Base-by-base conservation (phyloP, 2,113 vertebrate species). In the Arothron firmamentum region DNA sequence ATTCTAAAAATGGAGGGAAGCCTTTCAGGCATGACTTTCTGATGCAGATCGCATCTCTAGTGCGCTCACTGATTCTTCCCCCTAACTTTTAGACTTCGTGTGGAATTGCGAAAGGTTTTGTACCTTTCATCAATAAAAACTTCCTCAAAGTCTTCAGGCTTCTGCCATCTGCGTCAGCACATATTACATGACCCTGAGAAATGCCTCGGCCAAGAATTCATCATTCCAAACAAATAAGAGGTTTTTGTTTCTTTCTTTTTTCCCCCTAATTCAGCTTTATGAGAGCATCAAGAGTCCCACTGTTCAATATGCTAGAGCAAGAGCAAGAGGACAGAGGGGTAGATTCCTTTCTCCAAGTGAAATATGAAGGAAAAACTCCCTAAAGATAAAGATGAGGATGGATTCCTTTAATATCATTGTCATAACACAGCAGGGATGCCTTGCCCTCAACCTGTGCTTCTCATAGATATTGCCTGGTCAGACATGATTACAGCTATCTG, bases 381-480 rank as follows among this genome's bases (percentile, higher is more conserved):
- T 13, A 2, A 52, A 62, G 74, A 69, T 74, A 62, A 59, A 65
- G 38, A 78, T 66, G 68, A 75, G 80, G 83, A 84, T 49, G 10
- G 69, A 85, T 81, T 70, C 48, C 67, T 84, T 79, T 78, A 79
- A 84, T 87, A 84, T 79, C 74, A 65, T 49, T 48, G 71, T 73
- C 66, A 67, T 51, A 73, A 70, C 67, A 55, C 56, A 58, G 56
- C 49, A 57, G 18, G 69, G 78, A 67, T 34, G 17, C 25, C 20
- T 59, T 41, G 50, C 53, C 69, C 62, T 71, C 62, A 17, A 19
- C 20, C 54, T 21, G 14, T 63, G 46, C 59, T 62, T 49, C 56
- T 57, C 38, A 25, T 7, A 16, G 18, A 75, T 79, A 79, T 78
- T 63, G 25, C 59, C 59, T 72, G 57, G 79, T 86, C 85, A 65